Base-by-base conservation (phyloP, 2,888 invertebrate species). In the Teleogryllus oceanicus region DNA sequence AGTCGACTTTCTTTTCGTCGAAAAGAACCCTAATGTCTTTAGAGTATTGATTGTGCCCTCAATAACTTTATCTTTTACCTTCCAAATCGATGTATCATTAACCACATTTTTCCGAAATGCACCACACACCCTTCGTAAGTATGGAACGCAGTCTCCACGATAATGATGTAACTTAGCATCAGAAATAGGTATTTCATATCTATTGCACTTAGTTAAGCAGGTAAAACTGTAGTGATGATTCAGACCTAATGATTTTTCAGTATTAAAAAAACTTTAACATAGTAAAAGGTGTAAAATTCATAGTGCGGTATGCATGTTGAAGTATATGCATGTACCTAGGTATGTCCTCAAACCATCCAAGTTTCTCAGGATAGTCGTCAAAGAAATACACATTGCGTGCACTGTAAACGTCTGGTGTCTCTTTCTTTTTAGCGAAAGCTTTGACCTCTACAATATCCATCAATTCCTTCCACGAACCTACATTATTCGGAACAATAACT, bases 61-160 rank as follows among this genome's bases (percentile, higher is more conserved):
- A 8, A 76, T 76, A 18, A 76, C 20, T 24, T 76, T 37, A 37
- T 77, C 49, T 20, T 77, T 77, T 18, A 49, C 18, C 49, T 49
- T 77, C 77, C 77, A 77, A 49, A 77, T 77, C 13, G 49, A 18
- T 49, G 77, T 77, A 20, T 77, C 77, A 49, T 49, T 49, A 18
- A 77, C 13, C 0, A 49, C n/a, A 77, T 77, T 77, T 11, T 21
- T 37, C 2, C 77, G 77, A 49, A 49, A 77, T 21, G 50, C 49
- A 8, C 13, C 77, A 49, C 77, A 77, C 13, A n/a, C 2, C 8
- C 50, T 49, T 20, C n/a, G 10, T 12, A 77, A 50, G 11, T 1
- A 37, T 13, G 18, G 10, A n/a, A 77, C 77, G 5, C 77, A 77
- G 77, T 77, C 50, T 49, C 2, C 2, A 18, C 77, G 21, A 1